A percentile compares a stretch with the other conserved stretches of the same genome.
These are phyloP conservation scores for Paradisaea rubra DNA, from an alignment of 2,113 vertebrate genomes.

Conservation along the genomic window DNA sequence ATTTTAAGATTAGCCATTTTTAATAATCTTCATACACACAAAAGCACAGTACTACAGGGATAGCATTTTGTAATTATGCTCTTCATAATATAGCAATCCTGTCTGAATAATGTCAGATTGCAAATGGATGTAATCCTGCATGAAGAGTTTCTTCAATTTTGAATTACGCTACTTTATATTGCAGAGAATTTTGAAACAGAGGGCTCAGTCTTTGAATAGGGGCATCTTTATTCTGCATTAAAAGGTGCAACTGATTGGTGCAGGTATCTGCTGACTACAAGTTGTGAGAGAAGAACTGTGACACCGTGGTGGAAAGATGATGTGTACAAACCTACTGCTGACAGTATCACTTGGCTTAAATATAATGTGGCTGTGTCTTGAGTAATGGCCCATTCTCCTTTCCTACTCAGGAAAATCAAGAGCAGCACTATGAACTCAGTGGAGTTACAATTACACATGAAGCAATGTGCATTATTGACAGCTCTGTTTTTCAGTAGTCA, in stretches of 20 bases:
- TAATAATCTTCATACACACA: conserved; percentile 63
- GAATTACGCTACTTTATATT: conserved; percentile 35
- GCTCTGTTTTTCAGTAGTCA: neutral
- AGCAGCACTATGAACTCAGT: neutral
- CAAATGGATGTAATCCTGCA: conserved; percentile 47
- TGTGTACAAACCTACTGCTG: neutral
- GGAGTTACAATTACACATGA: neutral
- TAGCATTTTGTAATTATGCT: conserved; percentile 56
- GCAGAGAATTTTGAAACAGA: conserved; percentile 26
- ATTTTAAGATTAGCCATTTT: conserved; percentile 70
- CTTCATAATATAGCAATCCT: conserved; percentile 61
- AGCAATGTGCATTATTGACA: neutral
- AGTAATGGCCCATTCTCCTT: neutral
- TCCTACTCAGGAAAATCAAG: neutral
- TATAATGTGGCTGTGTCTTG: neutral
- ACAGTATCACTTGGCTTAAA: neutral
- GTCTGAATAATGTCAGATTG: conserved; percentile 67
- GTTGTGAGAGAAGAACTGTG: neutral
- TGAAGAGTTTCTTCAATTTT: conserved; percentile 54
- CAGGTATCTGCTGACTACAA: neutral
- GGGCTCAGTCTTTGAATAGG: neutral
- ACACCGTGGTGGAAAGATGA: neutral
- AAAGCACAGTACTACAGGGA: conserved; percentile 43
- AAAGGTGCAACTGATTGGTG: neutral
- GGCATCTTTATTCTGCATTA: conserved; percentile 29